Conservation (phyloP, 2,888 invertebrate genomes). For the Athalia cordata region DNA sequence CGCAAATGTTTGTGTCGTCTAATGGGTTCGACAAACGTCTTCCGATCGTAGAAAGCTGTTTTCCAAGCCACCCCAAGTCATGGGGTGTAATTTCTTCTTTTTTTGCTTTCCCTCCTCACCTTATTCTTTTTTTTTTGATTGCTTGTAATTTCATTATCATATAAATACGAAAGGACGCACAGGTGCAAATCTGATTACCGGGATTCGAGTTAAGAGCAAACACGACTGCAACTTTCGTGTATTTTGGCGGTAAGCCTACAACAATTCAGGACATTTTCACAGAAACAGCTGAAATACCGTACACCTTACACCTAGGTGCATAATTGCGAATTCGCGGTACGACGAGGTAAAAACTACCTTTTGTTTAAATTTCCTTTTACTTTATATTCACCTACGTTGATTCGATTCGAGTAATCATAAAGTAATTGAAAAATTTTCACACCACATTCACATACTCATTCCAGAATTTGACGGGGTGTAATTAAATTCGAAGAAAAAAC, state of each 20-base stretch:
- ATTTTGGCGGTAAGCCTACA: constrained; percentile 12
- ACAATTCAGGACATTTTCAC: background rate
- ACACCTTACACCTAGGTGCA: constrained; percentile 8
- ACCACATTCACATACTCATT: no score
- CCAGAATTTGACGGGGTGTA: no score
- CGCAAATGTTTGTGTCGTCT: constrained; percentile 51
- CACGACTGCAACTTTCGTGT: constrained; percentile 20
- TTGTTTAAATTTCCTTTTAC: no score
- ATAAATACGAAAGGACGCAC: constrained; percentile 34
- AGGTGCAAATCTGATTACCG: constrained; percentile 30
- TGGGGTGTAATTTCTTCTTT: no score
- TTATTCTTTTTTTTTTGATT: no score
- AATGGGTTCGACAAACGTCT: constrained; percentile 49
- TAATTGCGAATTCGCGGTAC: constrained; percentile 16
- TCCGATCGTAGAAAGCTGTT: constrained; percentile 15
- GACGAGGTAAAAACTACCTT: background rate
- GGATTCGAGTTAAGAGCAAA: constrained; percentile 30
- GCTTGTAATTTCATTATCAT: constrained; percentile 32
- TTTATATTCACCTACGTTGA: no score
- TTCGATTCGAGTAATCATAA: no score
- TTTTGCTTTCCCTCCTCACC: no score
- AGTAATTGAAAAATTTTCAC: no score
- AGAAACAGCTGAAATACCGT: background rate
- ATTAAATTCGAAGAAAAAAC: no score
- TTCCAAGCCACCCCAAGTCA: constrained; percentile 9